These are phyloP conservation scores for Bombycilla garrulus DNA, from an alignment of 2,113 vertebrate species.

Conservation along the genomic window DNA sequence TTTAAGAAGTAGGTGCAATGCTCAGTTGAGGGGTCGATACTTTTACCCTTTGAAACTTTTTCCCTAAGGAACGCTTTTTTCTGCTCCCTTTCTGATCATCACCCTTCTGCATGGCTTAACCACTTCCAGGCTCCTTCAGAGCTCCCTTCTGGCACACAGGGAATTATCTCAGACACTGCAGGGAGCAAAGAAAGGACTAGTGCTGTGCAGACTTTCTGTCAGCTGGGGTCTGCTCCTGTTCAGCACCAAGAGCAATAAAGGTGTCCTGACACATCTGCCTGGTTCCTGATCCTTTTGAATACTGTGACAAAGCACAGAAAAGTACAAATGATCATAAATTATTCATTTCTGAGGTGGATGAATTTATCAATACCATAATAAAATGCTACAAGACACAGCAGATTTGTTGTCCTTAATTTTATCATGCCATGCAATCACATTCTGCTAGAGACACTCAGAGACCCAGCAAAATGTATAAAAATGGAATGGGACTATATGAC, in stretches of 20 bases:
- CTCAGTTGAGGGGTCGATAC: background rate
- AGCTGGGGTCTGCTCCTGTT: background rate
- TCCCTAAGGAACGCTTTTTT: background rate
- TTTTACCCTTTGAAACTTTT: background rate
- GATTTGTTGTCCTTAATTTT: background rate
- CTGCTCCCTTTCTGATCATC: background rate
- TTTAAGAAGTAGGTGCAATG: background rate
- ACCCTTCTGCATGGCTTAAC: background rate
- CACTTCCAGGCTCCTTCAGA: background rate
- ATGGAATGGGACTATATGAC: background rate
- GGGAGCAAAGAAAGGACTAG: background rate
- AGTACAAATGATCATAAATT: background rate
- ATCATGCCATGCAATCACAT: background rate
- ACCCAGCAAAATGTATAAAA: background rate
- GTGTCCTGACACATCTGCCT: background rate
- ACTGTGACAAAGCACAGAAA: background rate
- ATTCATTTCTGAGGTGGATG: background rate
- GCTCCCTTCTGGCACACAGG: background rate
- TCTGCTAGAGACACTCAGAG: background rate
- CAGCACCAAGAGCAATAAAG: background rate
- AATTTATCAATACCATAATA: background rate
- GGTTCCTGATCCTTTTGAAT: background rate
- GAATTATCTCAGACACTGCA: background rate
- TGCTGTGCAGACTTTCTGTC: background rate
- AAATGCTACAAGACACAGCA: background rate